Conservation (phyloP, 2,888 invertebrate species). For the Acleris literana region DNA sequence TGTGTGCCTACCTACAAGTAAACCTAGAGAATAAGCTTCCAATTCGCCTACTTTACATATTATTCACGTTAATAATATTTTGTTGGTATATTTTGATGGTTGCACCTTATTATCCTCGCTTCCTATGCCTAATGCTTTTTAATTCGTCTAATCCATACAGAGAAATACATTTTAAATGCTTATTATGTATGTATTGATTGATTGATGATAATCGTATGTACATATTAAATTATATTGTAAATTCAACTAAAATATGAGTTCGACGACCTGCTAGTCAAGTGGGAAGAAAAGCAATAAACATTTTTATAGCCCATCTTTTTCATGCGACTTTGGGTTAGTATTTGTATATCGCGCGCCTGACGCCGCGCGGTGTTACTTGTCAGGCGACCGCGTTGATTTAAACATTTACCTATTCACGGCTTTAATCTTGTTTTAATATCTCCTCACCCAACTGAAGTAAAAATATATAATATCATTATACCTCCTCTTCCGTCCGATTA, state of each 20-base stretch:
- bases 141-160: slow-evolving; percentile 33
- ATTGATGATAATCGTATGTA: slow-evolving; percentile 74
- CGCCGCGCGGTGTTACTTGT: slow-evolving; percentile 20
- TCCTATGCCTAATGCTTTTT: slow-evolving; percentile 32
- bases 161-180: slow-evolving; percentile 34
- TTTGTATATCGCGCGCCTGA: slow-evolving; percentile 44
- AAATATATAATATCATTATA: background rate
- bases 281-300: slow-evolving; percentile 76
- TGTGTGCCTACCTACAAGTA: background rate
- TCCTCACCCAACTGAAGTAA: slow-evolving; percentile 1
- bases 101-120: slow-evolving; percentile 20
- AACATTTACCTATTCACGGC: slow-evolving; percentile 15
- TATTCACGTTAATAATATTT: slow-evolving; percentile 29
- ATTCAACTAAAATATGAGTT: slow-evolving; percentile 69
- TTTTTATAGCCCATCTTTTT: slow-evolving; percentile 69
- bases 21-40: slow-evolving; percentile 8
- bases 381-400: slow-evolving; percentile 25
- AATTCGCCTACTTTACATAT: slow-evolving; percentile 21
- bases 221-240: slow-evolving; percentile 74
- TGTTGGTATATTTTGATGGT: slow-evolving; percentile 35
- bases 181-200: slow-evolving; percentile 59
- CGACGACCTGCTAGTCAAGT: slow-evolving; percentile 65
- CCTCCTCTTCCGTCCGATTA: too few species aligned
- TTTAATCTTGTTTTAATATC: too few species aligned
- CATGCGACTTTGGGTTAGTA: slow-evolving; percentile 56